A percentile compares a stretch with the other conserved stretches of the same genome.
These are phyloP conservation scores for Hydropotes inermis DNA, from an alignment of 2,113 vertebrate species.

Conservation along the genomic window DNA sequence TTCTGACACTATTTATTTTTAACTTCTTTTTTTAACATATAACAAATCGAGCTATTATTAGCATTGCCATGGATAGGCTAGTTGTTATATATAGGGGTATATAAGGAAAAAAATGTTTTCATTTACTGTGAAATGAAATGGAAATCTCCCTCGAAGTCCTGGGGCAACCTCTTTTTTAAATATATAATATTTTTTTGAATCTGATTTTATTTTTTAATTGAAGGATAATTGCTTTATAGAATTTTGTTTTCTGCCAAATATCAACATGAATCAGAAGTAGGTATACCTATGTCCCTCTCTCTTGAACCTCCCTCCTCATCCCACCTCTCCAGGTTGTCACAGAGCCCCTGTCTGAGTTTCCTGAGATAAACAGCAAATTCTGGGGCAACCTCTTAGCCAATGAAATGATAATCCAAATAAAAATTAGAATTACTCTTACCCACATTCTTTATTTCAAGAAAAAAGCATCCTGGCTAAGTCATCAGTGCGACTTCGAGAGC, in stretches of 20 bases:
- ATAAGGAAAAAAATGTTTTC: slow-evolving; percentile 28
- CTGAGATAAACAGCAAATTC: background rate
- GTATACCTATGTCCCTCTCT: background rate
- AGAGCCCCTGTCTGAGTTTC: background rate
- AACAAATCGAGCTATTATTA: background rate
- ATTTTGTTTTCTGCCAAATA: background rate
- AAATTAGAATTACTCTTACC: background rate
- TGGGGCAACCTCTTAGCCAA: background rate
- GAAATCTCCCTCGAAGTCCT: background rate
- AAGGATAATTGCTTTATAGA: background rate
- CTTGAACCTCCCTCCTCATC: background rate
- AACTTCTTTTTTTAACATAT: background rate
- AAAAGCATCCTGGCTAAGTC: background rate
- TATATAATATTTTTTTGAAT: background rate
- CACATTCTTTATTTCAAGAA: slow-evolving; percentile 23
- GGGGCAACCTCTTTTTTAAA: background rate
- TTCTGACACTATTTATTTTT: background rate
- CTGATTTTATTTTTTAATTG: background rate
- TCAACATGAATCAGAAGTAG: background rate
- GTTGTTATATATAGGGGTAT: background rate
- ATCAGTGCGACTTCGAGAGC: background rate
- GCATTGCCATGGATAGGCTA: background rate
- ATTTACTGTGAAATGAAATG: background rate
- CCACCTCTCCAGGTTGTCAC: background rate
- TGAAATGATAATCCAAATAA: background rate